Evolutionary conservation across 64 coral and sea anemone genomes (phyloP).

Genomic region (Cladopsammia gracilis): DNA sequence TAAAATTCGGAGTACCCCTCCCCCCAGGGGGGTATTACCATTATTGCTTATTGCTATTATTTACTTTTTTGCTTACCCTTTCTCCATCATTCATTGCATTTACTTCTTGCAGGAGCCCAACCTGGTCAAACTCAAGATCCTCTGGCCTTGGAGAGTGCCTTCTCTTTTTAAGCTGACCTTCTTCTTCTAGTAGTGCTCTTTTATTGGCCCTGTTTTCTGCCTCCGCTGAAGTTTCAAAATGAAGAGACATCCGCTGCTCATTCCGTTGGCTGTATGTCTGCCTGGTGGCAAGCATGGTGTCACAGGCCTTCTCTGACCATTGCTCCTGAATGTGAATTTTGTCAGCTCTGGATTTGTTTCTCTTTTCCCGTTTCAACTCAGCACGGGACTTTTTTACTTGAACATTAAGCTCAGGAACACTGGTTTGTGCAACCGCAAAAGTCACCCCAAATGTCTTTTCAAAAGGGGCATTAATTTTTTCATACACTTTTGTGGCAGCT

Average conservation of each 20-base stretch:
- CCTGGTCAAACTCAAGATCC: constrained; percentile 10
- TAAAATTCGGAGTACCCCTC: too few species aligned
- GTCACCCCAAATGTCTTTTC: constrained; percentile 7
- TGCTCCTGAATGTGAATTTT: constrained; percentile 10
- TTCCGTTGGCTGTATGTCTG: constrained; percentile 16
- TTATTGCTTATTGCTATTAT: too few species aligned
- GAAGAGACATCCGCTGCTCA: neutral
- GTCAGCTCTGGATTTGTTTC: neutral
- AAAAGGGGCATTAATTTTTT: neutral
- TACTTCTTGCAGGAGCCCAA: constrained; percentile 28
- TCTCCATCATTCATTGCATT: constrained; percentile 30
- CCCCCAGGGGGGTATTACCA: too few species aligned
- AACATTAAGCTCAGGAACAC: constrained; percentile 10
- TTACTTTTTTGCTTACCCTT: neutral
- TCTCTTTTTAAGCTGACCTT: constrained; percentile 6
- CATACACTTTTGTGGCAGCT: constrained; percentile 7
- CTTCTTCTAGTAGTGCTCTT: neutral
- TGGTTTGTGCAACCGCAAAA: constrained; percentile 28
- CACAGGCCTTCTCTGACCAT: neutral
- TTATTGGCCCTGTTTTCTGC: neutral
- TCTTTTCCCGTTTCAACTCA: constrained; percentile 30
- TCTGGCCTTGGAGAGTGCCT: constrained; percentile 9
- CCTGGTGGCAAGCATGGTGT: neutral
- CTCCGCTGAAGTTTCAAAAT: neutral
- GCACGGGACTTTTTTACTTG: constrained; percentile 28